Percentiles rank a stretch among this genome's conserved stretches.
These are phyloP conservation scores for Thaumatotibia leucotreta DNA, from an alignment of 1,140 invertebrate genomes.

Conservation along the genomic window DNA sequence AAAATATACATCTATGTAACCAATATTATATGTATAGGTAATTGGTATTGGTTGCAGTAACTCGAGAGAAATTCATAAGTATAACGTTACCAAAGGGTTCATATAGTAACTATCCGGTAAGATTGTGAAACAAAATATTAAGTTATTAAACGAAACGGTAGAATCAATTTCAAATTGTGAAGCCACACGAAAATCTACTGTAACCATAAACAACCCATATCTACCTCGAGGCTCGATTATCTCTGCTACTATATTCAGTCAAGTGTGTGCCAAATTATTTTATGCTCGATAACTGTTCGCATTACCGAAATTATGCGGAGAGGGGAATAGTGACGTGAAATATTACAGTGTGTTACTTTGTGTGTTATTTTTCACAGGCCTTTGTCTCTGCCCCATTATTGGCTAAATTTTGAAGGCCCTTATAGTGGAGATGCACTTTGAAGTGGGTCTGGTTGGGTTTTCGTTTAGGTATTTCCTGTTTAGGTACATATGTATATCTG, in stretches of 20 bases:
- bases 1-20: no score
- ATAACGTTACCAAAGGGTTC: no score
- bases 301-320: conserved; percentile 44
- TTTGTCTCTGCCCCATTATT: conserved; percentile 46
- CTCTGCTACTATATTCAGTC: neutral
- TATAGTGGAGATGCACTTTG: neutral
- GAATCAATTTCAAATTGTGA: neutral
- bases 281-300: conserved; percentile 11
- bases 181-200: neutral
- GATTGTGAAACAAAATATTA: no score
- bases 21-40: no score
- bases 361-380: conserved; percentile 33
- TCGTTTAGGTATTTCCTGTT: neutral
- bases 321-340: conserved; percentile 41
- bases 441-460: neutral
- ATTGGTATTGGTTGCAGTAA: no score
- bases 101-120: neutral
- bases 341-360: conserved; percentile 31
- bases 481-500: neutral
- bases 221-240: conserved; percentile 14
- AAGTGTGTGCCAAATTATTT: conserved; percentile 13
- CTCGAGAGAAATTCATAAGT: no score
- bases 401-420: conserved; percentile 30
- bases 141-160: neutral
- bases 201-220: conserved; percentile 4